Conservation (phyloP, 2,888 invertebrate genomes). For the Leucania comma region DNA sequence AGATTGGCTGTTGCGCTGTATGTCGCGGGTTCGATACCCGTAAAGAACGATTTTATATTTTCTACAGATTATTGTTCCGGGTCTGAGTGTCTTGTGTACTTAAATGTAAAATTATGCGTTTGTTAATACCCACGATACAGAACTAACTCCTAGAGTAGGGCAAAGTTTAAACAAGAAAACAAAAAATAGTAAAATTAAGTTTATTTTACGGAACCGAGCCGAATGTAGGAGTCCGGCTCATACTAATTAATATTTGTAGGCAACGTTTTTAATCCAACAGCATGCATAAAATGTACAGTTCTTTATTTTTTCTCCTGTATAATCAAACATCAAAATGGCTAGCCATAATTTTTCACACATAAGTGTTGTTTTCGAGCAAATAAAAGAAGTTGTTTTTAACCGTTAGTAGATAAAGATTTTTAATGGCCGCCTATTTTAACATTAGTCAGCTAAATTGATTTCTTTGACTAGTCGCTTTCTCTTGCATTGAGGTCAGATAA, state of each 20-base stretch:
- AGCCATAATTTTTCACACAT: slow-evolving; percentile 7
- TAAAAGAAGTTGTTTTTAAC: not conserved
- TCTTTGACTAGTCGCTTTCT: slow-evolving; percentile 41
- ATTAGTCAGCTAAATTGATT: slow-evolving; percentile 23
- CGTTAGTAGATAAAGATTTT: slow-evolving; percentile 25
- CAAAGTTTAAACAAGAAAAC: no score
- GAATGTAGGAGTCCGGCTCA: not conserved
- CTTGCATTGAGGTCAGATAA: slow-evolving; percentile 43
- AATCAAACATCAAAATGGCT: not conserved
- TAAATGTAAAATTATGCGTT: no score
- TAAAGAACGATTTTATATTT: no score
- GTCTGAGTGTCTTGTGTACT: no score
- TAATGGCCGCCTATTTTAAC: not conserved
- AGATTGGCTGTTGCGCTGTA: no score
- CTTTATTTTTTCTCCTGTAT: no score
- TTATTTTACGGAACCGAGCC: no score
- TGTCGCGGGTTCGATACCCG: no score
- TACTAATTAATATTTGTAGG: not conserved
- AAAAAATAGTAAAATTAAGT: no score
- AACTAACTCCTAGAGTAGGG: no score
- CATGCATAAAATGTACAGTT: not conserved
- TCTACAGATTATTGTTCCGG: no score
- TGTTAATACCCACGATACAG: no score
- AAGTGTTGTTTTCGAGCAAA: not conserved
- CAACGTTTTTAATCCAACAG: not conserved